Percentiles rank a stretch among this genome's conserved stretches.
Evolutionary conservation across 2,113 vertebrate species (phyloP).

Genomic region (Ceuthmochares aereus): DNA sequence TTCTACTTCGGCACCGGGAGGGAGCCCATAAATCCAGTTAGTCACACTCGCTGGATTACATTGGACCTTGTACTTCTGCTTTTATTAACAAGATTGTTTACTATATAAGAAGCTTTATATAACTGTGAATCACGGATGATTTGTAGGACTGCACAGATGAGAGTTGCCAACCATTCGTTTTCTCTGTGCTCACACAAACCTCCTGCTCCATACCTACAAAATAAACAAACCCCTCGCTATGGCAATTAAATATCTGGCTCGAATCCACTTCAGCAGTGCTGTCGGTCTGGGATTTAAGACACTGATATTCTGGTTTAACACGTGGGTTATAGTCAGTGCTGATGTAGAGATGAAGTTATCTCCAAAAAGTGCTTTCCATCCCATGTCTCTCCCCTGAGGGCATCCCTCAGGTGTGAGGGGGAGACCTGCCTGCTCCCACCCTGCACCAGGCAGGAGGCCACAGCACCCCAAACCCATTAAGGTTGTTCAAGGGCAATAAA

Average conservation of each 20-base stretch:
- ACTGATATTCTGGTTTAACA: not conserved
- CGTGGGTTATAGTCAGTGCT: accelerated
- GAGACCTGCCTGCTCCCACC: not conserved
- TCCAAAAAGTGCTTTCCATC: not conserved
- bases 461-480: accelerated
- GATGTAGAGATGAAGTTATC: not conserved
- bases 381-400: accelerated
- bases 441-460: not conserved
- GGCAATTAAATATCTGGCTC: not conserved
- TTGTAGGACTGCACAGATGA: not conserved
- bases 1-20: not conserved
- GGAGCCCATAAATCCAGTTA: constrained; percentile 54
- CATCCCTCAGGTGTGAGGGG: not conserved
- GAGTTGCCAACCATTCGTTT: not conserved
- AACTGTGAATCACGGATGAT: constrained; percentile 26
- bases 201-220: not conserved
- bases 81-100: constrained; percentile 64
- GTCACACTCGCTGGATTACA: constrained; percentile 51
- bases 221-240: not conserved
- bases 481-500: not conserved
- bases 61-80: constrained; percentile 34
- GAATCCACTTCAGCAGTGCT: not conserved
- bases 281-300: not conserved
- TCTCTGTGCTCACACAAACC: not conserved
- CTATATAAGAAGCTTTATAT: constrained; percentile 53